These are phyloP conservation scores for Notothenia coriiceps DNA, from an alignment of 2,113 vertebrate species.

Conservation along the genomic window DNA sequence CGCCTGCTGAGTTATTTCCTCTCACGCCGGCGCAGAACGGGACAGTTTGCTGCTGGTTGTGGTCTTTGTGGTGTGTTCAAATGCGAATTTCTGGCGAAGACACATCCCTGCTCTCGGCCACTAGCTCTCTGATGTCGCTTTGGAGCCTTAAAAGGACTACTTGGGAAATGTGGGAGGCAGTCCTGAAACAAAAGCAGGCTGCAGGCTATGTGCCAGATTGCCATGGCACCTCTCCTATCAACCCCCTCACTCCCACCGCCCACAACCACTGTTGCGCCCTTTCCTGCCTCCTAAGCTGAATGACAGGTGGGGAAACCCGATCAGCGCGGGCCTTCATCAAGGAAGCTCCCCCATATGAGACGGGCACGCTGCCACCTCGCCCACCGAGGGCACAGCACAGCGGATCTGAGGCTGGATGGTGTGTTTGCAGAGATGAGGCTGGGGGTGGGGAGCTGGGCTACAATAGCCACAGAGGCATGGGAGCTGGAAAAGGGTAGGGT, in stretches of 20 bases:
- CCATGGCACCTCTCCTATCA: slow-evolving; percentile 69
- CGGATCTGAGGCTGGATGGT: slow-evolving; percentile 42
- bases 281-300: slow-evolving; percentile 74
- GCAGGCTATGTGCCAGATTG: slow-evolving; percentile 67
- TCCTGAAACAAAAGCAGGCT: slow-evolving; percentile 63
- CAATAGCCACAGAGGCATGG: slow-evolving; percentile 44
- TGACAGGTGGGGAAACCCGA: slow-evolving; percentile 88
- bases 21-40: too few relatives aligned
- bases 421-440: slow-evolving; percentile 28
- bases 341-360: slow-evolving; percentile 67
- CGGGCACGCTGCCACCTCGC: slow-evolving; percentile 75
- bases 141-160: slow-evolving; percentile 7
- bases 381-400: slow-evolving; percentile 62
- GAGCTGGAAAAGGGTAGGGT: slow-evolving; percentile 19
- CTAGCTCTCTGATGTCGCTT: too few relatives aligned
- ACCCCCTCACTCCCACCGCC: slow-evolving; percentile 47
- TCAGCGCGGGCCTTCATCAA: slow-evolving; percentile 69
- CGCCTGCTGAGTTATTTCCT: too few relatives aligned
- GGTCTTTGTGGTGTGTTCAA: too few relatives aligned
- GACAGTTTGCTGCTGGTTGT: too few relatives aligned
- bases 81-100: too few relatives aligned
- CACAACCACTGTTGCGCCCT: slow-evolving; percentile 55
- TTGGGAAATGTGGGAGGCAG: slow-evolving; percentile 36
- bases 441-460: slow-evolving; percentile 23
- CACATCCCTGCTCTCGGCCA: too few relatives aligned